A percentile compares a stretch with the other conserved stretches of the same genome.
phyloP scores from a whole-genome alignment of 2,113 vertebrate species.

The Synodontis membranacea region DNA sequence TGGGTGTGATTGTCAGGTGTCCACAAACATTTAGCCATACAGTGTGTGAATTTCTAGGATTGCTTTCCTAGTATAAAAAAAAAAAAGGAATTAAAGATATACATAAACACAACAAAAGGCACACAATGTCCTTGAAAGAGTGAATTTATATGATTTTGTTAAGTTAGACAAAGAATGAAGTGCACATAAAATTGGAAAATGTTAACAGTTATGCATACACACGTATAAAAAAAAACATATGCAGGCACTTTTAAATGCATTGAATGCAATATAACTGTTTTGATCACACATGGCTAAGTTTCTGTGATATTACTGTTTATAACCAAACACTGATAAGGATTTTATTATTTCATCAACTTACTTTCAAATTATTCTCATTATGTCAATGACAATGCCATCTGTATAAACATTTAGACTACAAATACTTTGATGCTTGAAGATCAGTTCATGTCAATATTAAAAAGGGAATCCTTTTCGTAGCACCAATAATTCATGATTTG shows the following conservation, averaged over 20 bases:
- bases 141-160: constrained; percentile 61
- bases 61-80: neutral
- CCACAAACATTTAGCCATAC: neutral
- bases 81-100: neutral
- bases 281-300: neutral
- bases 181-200: constrained; percentile 58
- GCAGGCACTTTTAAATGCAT: constrained; percentile 58
- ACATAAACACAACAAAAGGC: constrained; percentile 25
- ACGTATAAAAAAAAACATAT: constrained; percentile 51
- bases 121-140: constrained; percentile 45
- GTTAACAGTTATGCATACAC: constrained; percentile 57
- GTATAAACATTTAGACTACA: constrained; percentile 22
- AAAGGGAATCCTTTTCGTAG: constrained; percentile 53
- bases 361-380: neutral
- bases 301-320: neutral
- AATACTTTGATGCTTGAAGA: constrained; percentile 2
- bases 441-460: constrained; percentile 18
- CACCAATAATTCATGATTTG: constrained; percentile 54
- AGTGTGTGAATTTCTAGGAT: neutral
- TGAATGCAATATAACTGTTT: constrained; percentile 41
- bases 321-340: constrained; percentile 1
- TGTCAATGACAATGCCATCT: constrained; percentile 1
- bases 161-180: constrained; percentile 61
- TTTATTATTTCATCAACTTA: constrained; percentile 8
- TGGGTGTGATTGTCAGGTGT: neutral